These are phyloP conservation scores for Plebejus melissa DNA, from an alignment of 2,888 invertebrate genomes.

Conservation along the genomic window DNA sequence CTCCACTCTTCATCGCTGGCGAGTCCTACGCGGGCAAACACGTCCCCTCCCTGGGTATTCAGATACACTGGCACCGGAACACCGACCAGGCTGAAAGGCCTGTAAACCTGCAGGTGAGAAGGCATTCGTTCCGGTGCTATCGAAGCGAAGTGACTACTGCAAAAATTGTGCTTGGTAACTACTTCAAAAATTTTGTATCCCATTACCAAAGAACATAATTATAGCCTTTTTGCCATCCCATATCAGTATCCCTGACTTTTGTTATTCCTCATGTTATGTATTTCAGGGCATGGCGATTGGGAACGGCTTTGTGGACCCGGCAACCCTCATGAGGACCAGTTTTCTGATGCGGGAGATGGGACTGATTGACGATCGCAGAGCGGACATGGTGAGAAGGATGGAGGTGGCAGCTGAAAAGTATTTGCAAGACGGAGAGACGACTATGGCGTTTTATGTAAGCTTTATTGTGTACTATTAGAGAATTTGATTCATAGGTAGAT, in stretches of 20 bases:
- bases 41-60: conserved; percentile 80
- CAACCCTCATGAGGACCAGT: conserved; percentile 73
- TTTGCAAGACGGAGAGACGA: background rate
- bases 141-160: background rate
- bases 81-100: conserved; percentile 48
- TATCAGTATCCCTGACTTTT: no score
- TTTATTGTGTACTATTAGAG: background rate
- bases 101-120: conserved; percentile 68
- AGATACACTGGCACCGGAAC: conserved; percentile 71
- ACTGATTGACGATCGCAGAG: conserved; percentile 48
- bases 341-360: conserved; percentile 75
- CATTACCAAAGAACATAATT: background rate
- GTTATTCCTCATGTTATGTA: no score
- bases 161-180: no score
- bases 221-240: no score
- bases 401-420: background rate
- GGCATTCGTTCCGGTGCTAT: background rate
- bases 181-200: background rate
- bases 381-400: background rate
- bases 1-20: conserved; percentile 82
- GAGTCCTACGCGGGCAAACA: conserved; percentile 83
- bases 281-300: conserved; percentile 75
- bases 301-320: conserved; percentile 79
- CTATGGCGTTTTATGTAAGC: background rate
- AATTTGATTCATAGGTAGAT: no score